Evolutionary conservation across 2,888 invertebrate species (phyloP).

Genomic region (Trachelus iudaicus): DNA sequence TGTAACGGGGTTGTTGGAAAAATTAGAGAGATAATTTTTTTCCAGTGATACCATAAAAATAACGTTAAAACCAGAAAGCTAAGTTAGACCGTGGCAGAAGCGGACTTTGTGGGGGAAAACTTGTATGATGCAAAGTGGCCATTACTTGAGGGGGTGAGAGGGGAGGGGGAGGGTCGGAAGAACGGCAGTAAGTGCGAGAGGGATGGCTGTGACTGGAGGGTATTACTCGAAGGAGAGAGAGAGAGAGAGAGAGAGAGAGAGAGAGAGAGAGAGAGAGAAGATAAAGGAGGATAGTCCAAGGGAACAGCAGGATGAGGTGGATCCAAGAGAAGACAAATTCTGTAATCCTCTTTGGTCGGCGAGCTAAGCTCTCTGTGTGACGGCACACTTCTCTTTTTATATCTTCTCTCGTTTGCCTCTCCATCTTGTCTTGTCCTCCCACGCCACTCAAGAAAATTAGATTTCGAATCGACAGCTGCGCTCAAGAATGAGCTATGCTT

Average conservation of each 20-base stretch:
- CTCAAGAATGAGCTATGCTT: slow-evolving; percentile 6
- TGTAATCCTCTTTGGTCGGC: slow-evolving; percentile 65
- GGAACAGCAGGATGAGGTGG: slow-evolving; percentile 35
- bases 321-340: slow-evolving; percentile 58
- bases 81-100: too few species aligned
- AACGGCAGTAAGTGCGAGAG: slow-evolving; percentile 23
- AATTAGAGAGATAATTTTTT: too few species aligned
- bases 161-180: slow-evolving; percentile 33
- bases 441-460: slow-evolving; percentile 54
- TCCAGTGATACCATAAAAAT: slow-evolving; percentile 12
- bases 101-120: slow-evolving; percentile 27
- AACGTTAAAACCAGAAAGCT: slow-evolving; percentile 37
- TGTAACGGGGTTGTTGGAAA: too few species aligned
- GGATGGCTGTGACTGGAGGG: slow-evolving; percentile 16
- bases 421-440: slow-evolving; percentile 42
- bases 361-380: slow-evolving; percentile 61
- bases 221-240: neutral
- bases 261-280: neutral
- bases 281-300: slow-evolving; percentile 9
- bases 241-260: too few species aligned
- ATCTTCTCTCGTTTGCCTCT: slow-evolving; percentile 23
- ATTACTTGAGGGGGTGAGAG: slow-evolving; percentile 58
- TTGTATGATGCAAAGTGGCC: slow-evolving; percentile 65
- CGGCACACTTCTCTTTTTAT: slow-evolving; percentile 35
- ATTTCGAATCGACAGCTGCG: slow-evolving; percentile 49